phyloP scores from a whole-genome alignment of 2,888 invertebrate species.

The Congeria kusceri region DNA sequence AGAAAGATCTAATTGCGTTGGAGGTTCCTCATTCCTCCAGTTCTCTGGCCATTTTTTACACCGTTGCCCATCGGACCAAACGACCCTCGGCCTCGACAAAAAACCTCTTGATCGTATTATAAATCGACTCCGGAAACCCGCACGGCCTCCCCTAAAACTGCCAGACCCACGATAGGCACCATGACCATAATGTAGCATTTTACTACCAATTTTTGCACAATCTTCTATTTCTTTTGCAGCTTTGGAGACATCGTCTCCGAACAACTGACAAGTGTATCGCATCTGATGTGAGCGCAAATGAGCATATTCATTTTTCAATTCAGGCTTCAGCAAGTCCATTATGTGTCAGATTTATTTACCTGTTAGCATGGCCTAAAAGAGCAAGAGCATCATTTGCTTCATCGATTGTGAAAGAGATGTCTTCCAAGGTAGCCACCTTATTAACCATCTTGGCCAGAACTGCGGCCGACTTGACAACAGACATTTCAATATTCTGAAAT shows the following conservation, averaged over 20 bases:
- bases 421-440: not conserved
- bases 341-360: conserved; percentile 20
- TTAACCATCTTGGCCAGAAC: conserved; percentile 16
- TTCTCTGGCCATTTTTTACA: too few species aligned
- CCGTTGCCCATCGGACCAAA: too few species aligned
- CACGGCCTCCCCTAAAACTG: too few species aligned
- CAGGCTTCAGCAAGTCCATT: conserved; percentile 38
- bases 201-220: conserved; percentile 32
- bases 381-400: conserved; percentile 24
- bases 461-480: conserved; percentile 8
- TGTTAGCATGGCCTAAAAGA: too few species aligned
- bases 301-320: conserved; percentile 34
- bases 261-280: conserved; percentile 31
- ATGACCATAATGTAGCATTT: conserved; percentile 20
- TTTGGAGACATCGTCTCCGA: conserved; percentile 47
- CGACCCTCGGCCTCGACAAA: too few species aligned
- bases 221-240: conserved; percentile 50
- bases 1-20: too few species aligned
- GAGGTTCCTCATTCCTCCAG: too few species aligned
- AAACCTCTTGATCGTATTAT: too few species aligned
- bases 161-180: not conserved
- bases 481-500: conserved; percentile 12
- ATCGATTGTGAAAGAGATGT: conserved; percentile 6
- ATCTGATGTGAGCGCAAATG: conserved; percentile 34
- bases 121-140: too few species aligned